Evolutionary conservation across 2,888 invertebrate species (phyloP).

Genomic region (Blomia tropicalis): DNA sequence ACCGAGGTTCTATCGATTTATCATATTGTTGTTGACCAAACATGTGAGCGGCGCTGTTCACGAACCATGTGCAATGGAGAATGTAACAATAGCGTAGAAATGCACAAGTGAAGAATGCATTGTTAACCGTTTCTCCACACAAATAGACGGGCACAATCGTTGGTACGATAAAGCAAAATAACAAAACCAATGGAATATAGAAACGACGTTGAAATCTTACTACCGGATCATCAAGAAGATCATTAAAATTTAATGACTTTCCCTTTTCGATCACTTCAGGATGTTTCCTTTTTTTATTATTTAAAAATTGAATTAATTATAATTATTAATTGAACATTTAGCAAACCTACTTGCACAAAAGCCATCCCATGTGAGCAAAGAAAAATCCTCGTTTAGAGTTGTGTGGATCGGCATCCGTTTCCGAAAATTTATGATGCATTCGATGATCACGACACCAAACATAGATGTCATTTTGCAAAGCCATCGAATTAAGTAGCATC

Average conservation of each 20-base stretch:
- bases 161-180: background rate
- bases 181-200: background rate
- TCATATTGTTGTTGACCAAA: conserved; percentile 8
- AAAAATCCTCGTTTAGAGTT: conserved; percentile 12
- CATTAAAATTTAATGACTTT: background rate
- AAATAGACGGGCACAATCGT: background rate
- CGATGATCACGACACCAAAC: conserved; percentile 12
- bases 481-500: background rate
- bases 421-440: conserved; percentile 8
- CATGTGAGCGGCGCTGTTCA: conserved; percentile 17
- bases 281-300: background rate
- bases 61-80: conserved; percentile 13
- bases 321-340: no score
- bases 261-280: background rate
- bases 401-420: conserved; percentile 15
- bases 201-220: conserved; percentile 1
- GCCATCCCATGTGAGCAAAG: conserved; percentile 17
- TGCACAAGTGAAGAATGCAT: background rate
- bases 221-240: background rate
- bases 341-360: no score
- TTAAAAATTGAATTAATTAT: background rate
- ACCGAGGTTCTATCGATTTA: background rate
- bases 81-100: background rate
- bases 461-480: background rate
- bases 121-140: background rate